Conservation (phyloP, 2,113 vertebrate species). For the Anhinga anhinga region DNA sequence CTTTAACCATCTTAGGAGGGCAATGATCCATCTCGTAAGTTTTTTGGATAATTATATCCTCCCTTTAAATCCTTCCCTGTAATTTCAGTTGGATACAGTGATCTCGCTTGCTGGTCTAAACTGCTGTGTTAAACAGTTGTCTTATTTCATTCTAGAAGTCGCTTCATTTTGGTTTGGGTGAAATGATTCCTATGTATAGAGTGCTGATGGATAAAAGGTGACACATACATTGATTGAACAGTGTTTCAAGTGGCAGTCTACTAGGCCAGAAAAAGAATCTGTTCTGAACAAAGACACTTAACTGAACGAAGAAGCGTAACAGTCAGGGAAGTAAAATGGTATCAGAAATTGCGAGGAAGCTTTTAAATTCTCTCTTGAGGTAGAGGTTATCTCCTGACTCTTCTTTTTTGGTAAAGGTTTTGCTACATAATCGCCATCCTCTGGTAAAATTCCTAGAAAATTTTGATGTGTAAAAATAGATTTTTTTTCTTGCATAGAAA, state of each 20-base stretch:
- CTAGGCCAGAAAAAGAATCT: background rate
- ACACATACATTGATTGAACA: background rate
- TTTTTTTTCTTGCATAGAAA: background rate
- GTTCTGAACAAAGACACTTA: background rate
- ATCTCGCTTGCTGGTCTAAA: background rate
- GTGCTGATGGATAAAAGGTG: background rate
- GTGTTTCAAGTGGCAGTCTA: background rate
- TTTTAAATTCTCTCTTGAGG: background rate
- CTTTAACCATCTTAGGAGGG: conserved; percentile 37
- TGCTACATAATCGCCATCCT: background rate
- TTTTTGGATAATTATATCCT: conserved; percentile 47
- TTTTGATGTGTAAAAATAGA: background rate
- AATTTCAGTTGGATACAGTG: conserved; percentile 52
- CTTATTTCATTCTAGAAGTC: background rate
- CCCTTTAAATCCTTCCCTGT: conserved; percentile 21
- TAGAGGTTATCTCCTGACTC: background rate
- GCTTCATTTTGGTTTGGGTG: background rate
- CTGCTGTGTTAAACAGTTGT: background rate
- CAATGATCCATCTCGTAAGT: conserved; percentile 21
- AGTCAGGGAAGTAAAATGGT: background rate
- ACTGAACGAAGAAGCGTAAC: background rate
- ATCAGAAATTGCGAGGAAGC: background rate
- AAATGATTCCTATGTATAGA: background rate
- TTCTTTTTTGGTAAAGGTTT: background rate
- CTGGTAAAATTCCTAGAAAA: background rate